These are phyloP conservation scores for Podotricha telesiphe DNA, from an alignment of 2,888 invertebrate genomes.

Conservation along the genomic window DNA sequence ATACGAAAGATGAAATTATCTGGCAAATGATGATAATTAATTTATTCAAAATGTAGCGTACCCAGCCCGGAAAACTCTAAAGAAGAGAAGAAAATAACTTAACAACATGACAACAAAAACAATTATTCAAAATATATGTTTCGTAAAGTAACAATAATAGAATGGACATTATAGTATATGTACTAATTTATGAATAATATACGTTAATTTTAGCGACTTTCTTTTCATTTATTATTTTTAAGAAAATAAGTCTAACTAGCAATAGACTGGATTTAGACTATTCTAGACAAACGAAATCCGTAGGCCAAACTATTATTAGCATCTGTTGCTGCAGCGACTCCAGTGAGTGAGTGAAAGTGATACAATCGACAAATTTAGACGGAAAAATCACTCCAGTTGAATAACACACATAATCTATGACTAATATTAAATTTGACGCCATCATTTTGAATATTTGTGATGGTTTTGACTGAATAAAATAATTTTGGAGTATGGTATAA, in stretches of 20 bases:
- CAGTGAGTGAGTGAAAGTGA: constrained; percentile 48
- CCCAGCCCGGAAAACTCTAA: too few species aligned
- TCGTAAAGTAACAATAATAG: too few species aligned
- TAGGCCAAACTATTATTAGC: constrained; percentile 46
- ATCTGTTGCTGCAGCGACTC: constrained; percentile 43
- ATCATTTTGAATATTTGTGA: constrained; percentile 17
- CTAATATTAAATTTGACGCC: constrained; percentile 43
- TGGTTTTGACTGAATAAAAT: neutral
- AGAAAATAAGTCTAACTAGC: neutral
- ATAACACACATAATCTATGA: constrained; percentile 43
- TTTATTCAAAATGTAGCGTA: too few species aligned
- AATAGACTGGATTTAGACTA: constrained; percentile 11
- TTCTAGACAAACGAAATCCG: constrained; percentile 46
- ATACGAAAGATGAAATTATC: too few species aligned
- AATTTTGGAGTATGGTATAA: neutral
- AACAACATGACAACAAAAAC: too few species aligned
- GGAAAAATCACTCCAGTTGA: constrained; percentile 47
- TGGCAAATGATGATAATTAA: too few species aligned
- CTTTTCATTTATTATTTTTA: too few species aligned
- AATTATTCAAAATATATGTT: too few species aligned
- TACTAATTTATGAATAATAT: too few species aligned
- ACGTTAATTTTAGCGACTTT: too few species aligned
- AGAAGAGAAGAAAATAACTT: too few species aligned
- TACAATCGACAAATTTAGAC: constrained; percentile 52
- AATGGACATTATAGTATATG: too few species aligned